A percentile compares a stretch with the other conserved stretches of the same genome.
These are phyloP conservation scores for Drosophila athabasca DNA, from an alignment of 1,140 invertebrate genomes.

Conservation along the genomic window DNA sequence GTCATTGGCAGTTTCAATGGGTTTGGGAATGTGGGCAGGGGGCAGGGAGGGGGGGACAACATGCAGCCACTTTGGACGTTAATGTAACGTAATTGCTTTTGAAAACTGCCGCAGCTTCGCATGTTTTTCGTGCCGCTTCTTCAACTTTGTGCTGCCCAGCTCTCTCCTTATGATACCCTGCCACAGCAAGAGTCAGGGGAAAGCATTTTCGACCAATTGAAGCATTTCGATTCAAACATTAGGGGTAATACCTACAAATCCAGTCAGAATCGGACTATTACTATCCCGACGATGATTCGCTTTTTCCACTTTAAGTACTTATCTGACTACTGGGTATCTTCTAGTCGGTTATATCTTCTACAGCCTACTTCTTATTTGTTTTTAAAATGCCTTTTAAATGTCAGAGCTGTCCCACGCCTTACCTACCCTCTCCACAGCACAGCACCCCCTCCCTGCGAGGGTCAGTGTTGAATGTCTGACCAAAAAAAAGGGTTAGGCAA, in stretches of 20 bases:
- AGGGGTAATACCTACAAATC: too few species aligned
- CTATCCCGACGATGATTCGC: too few species aligned
- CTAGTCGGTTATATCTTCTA: too few species aligned
- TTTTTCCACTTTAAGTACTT: neutral
- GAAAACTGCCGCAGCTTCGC: conserved; percentile 57
- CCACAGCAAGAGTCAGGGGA: too few species aligned
- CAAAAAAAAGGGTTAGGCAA: conserved; percentile 67
- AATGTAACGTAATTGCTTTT: conserved; percentile 79
- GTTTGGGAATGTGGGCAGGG: conserved; percentile 1
- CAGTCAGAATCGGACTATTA: too few species aligned
- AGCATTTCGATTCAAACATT: too few species aligned
- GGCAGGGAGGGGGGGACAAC: neutral
- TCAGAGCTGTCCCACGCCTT: conserved; percentile 7
- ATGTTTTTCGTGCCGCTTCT: conserved; percentile 33
- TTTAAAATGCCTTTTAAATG: conserved; percentile 54
- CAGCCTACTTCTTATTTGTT: conserved; percentile 6
- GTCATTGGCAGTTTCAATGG: conserved; percentile 63
- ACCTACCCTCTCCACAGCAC: too few species aligned
- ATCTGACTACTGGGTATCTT: too few species aligned
- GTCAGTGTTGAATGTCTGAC: conserved; percentile 33
- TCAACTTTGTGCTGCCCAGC: conserved; percentile 7
- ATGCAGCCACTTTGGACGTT: conserved; percentile 66
- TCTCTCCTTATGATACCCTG: conserved; percentile 1
- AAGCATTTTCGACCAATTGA: too few species aligned
- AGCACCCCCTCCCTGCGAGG: neutral